phyloP scores from a whole-genome alignment of 2,797 vertebrate species.

The Mus spretus region DNA sequence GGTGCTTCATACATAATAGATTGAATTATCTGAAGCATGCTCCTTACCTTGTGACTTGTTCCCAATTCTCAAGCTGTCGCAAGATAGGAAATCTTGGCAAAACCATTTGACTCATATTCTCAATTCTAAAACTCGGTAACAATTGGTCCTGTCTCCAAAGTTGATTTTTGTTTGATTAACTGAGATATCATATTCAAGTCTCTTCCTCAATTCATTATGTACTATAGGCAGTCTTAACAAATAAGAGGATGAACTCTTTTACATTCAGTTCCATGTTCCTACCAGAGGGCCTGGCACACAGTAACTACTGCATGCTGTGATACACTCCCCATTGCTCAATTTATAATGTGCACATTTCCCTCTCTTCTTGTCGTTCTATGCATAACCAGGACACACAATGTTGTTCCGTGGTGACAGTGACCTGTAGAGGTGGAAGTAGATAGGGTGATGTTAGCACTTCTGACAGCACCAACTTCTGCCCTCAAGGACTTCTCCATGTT shows the following conservation, averaged over 20 bases:
- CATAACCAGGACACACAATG: background rate
- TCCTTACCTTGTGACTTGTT: background rate
- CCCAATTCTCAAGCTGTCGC: conserved; percentile 31
- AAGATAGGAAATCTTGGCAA: conserved; percentile 24
- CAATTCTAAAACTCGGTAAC: conserved; percentile 13
- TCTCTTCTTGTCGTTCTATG: background rate
- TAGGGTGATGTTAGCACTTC: background rate
- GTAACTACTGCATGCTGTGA: background rate
- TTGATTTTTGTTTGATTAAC: conserved; percentile 30
- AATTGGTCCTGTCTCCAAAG: background rate
- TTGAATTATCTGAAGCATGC: conserved; percentile 47
- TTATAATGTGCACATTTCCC: background rate
- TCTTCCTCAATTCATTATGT: background rate
- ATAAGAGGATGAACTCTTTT: background rate
- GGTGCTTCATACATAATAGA: conserved; percentile 35
- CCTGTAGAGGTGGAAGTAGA: background rate
- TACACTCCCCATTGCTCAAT: background rate
- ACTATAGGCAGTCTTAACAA: conserved; percentile 6
- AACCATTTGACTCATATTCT: conserved; percentile 29
- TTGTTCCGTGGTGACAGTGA: background rate
- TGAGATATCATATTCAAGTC: conserved; percentile 1
- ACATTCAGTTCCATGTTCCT: background rate
- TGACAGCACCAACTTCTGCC: background rate
- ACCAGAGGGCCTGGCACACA: background rate
- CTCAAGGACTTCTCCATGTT: background rate